phyloP scores from a whole-genome alignment of 2,797 vertebrate genomes.

The Eleutherodactylus coqui region DNA sequence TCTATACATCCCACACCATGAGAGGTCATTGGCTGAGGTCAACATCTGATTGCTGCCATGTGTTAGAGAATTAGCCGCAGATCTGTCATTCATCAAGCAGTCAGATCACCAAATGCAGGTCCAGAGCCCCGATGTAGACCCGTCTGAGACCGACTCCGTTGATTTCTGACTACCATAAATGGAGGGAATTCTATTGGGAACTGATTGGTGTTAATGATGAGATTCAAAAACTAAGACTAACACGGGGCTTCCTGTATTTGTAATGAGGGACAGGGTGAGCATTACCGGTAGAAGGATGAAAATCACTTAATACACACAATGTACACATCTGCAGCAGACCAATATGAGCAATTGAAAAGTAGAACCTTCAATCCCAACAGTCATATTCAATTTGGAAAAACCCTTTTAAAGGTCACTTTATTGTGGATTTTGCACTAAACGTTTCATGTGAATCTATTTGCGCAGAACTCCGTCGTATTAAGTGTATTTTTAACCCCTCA shows the following conservation, averaged over 20 bases:
- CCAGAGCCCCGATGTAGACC: not conserved
- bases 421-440: too few relatives aligned
- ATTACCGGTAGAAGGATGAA: too few relatives aligned
- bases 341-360: too few relatives aligned
- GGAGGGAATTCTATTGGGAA: not conserved
- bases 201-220: too few relatives aligned
- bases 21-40: not conserved
- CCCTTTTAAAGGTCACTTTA: too few relatives aligned
- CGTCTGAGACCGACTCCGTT: not conserved
- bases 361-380: too few relatives aligned
- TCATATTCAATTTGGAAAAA: too few relatives aligned
- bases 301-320: too few relatives aligned
- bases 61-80: not conserved
- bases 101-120: not conserved
- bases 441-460: too few relatives aligned
- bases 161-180: not conserved
- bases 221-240: not conserved
- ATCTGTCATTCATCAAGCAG: not conserved
- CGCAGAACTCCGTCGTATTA: too few relatives aligned
- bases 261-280: not conserved
- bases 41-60: constrained; percentile 19
- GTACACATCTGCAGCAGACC: too few relatives aligned
- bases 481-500: too few relatives aligned
- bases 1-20: constrained; percentile 8
- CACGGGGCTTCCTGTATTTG: not conserved